Evolutionary conservation across 2,888 invertebrate species (phyloP).

Genomic region (Lasioglossum pauxillum): DNA sequence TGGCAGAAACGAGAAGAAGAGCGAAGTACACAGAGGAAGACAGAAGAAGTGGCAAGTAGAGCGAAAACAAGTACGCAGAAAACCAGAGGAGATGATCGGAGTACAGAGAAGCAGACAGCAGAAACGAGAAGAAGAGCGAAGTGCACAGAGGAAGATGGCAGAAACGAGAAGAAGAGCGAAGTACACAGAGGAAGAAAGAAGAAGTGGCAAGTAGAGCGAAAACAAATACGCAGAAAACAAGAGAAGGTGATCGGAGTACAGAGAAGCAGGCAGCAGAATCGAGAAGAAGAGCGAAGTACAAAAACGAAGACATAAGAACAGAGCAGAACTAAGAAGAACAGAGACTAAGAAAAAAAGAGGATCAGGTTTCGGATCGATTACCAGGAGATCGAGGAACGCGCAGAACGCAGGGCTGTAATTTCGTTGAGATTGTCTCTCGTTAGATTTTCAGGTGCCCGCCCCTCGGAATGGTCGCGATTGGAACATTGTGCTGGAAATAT

Average conservation of each 20-base stretch:
- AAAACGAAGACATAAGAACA: not conserved
- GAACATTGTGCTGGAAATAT: conserved; percentile 14
- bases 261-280: not conserved
- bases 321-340: not conserved
- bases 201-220: no score
- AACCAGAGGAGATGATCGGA: not conserved
- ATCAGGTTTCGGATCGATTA: conserved; percentile 28
- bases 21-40: not conserved
- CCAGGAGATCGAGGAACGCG: conserved; percentile 34
- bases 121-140: not conserved
- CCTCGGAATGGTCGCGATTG: not conserved
- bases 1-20: not conserved
- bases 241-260: no score
- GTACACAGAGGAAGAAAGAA: no score
- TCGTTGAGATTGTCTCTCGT: conserved; percentile 39
- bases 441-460: conserved; percentile 29
- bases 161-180: no score
- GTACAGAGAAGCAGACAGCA: not conserved
- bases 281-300: not conserved
- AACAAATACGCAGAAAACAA: no score
- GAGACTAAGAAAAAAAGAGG: not conserved
- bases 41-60: no score
- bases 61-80: no score
- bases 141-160: not conserved
- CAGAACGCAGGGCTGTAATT: conserved; percentile 32